A percentile compares a stretch with the other conserved stretches of the same genome.
Conservation (phyloP, 2,888 invertebrate species). For the Cyrtodaria siliqua region DNA sequence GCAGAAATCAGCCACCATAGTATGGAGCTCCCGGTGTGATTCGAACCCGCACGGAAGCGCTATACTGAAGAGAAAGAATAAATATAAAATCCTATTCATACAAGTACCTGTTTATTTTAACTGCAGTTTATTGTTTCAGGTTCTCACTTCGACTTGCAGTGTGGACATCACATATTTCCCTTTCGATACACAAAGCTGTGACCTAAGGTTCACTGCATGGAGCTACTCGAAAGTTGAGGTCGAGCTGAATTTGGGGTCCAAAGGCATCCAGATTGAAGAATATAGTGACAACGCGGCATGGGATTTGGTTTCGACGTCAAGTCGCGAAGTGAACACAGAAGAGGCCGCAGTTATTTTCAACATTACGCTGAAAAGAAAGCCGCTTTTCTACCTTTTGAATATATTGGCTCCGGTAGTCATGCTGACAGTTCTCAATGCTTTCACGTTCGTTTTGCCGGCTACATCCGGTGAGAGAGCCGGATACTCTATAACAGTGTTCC, state of each 20-base stretch:
- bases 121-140: constrained; percentile 7
- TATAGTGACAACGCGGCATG: constrained; percentile 16
- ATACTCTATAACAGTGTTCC: constrained; percentile 34
- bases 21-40: no score
- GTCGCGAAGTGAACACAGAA: not conserved
- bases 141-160: constrained; percentile 27
- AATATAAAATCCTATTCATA: no score
- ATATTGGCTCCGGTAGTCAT: constrained; percentile 22
- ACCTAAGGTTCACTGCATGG: constrained; percentile 27
- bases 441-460: constrained; percentile 49
- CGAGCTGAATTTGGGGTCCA: constrained; percentile 11
- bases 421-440: constrained; percentile 49
- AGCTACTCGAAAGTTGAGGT: constrained; percentile 25
- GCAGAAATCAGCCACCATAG: no score
- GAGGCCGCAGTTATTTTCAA: constrained; percentile 33
- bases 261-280: constrained; percentile 15
- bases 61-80: no score
- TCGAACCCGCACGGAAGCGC: no score
- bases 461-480: constrained; percentile 30
- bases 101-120: no score
- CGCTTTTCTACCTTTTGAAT: constrained; percentile 23
- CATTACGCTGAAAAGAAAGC: constrained; percentile 22
- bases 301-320: constrained; percentile 8
- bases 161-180: constrained; percentile 38
- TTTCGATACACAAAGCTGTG: constrained; percentile 23